Evolutionary conservation across 1,140 invertebrate species (phyloP), one percentile per base, ranked within the genome.

Genomic region (Brachionus angularis): DNA sequence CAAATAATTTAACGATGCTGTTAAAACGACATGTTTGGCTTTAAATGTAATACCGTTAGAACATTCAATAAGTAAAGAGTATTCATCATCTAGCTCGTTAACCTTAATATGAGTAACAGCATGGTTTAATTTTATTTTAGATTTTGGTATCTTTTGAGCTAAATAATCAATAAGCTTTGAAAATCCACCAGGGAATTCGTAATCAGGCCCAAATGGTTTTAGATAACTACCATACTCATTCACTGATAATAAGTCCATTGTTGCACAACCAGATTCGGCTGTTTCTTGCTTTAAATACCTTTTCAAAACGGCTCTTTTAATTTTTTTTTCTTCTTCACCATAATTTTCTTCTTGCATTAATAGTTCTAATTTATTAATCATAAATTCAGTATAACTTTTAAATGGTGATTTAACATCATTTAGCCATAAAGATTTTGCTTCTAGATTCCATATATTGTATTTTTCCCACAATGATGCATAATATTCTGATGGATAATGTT

Each of bases 141-240:
- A 16, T 39, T 25, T 23, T 16, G 67, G 67, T 29, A 70, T 23
- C 52, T 70, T 50, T 16, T 42, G 25, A 23, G 31, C 31, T 50
- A 70, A 29, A 44, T 34, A 70, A 47, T 50, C 21, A n/a, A 70
- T 70, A 16, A 70, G 46, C 14, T 33, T 52, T n/a, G 67, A 70
- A 70, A 44, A 70, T 8, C 67, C 67, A 21, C 67, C 46, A 1
- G 67, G 67, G 52, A 70, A 70, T 31, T 70, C 67, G 7, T 50
- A 50, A 29, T 70, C 67, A 3, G 67, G 67, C 10, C 67, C 67
- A n/a, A 50, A 33, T 18, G 67, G 67, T 29, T 25, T 39, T 29
- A 50, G 23, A 44, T 70, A 70, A 16, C 46, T 50, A 27, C 67
- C 67, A 42, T 50, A 70, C 21, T 70, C 67, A 12, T 50, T 50